Evolutionary conservation across 92 coral and sea anemone species (phyloP), one percentile per base, ranked within the genome.

Genomic region (Zoanthus solanderi): DNA sequence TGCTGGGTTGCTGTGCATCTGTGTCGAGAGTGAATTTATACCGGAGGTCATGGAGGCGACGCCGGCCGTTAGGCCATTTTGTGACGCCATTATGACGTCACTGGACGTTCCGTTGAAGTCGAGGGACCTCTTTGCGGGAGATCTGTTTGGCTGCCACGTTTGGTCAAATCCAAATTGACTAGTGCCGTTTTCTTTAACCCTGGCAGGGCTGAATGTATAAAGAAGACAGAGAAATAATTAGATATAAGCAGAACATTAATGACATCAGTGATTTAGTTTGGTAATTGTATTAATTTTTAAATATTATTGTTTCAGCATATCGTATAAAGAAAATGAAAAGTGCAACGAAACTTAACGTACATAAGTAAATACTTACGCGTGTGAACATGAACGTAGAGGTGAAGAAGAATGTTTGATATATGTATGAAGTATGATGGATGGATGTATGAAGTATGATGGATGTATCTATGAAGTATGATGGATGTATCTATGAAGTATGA

Each of bases 111-210:
- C 81, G 30, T 30, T 48, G 75, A 90, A 90, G 11, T 87, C 93
- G 44, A 90, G 91, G 37, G 90, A 67, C 76, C 91, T 61, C 84
- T 90, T 90, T 44, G 88, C 88, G 68, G 93, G 93, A 16, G 90
- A 86, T 78, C 99, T 80, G 98, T 97, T 97, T 8, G 99, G 99
- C 77, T 95, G 90, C 99, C 99, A 97, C 15, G 98, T 87, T 57
- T 94, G 93, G 50, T 97, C 99, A 88, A 97, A 97, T 79, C 99
- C 99, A 90, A 97, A 97, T 83, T 97, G 98, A 74, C 96, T 96
- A 63, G 92, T 78, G 46, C 96, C 95, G 74, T 96, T 94, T 75
- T 92, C 99, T 86, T 95, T 94, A 87, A 97, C 88, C 90, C 94
- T 96, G 87, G 96, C 93, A 53, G 99, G 99, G 87, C 99, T 97